phyloP scores from a whole-genome alignment of 92 coral and sea anemone genomes.

The Epizoanthus scotinus region DNA sequence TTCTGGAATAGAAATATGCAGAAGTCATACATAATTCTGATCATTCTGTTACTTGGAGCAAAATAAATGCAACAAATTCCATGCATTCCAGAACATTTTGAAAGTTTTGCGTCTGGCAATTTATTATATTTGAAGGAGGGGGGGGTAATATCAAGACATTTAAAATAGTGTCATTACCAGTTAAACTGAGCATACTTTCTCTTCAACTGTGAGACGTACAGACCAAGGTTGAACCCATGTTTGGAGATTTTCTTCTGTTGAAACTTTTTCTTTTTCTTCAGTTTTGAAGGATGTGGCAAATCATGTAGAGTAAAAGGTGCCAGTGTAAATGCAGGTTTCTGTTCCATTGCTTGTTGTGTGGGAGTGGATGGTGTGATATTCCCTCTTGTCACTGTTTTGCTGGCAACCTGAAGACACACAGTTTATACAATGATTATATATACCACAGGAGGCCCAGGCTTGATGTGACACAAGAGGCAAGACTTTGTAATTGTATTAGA shows the following conservation, averaged over 20 bases:
- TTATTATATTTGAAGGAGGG: too few species aligned
- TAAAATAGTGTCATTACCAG: neutral
- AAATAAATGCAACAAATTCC: too few species aligned
- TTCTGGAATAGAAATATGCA: too few species aligned
- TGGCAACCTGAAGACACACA: conserved; percentile 2
- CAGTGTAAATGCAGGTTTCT: neutral
- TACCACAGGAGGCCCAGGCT: too few species aligned
- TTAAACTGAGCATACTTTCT: conserved; percentile 27
- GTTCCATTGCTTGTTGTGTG: neutral
- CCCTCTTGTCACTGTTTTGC: conserved; percentile 3
- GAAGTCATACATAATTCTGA: too few species aligned
- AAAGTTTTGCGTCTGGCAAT: too few species aligned
- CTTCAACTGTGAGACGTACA: conserved; percentile 32
- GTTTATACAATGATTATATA: too few species aligned
- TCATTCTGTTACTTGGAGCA: too few species aligned
- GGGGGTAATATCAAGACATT: neutral
- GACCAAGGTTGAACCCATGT: conserved; percentile 22
- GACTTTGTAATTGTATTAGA: too few species aligned
- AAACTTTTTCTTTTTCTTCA: conserved; percentile 23
- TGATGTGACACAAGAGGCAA: too few species aligned
- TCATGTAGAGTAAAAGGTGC: conserved; percentile 14
- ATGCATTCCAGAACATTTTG: too few species aligned
- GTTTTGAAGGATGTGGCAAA: conserved; percentile 40
- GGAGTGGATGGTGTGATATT: neutral
- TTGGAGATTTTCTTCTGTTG: conserved; percentile 33